Percentiles rank a stretch among this genome's conserved stretches.
phyloP scores from a whole-genome alignment of 2,113 vertebrate genomes.

The Mustela nigripes region DNA sequence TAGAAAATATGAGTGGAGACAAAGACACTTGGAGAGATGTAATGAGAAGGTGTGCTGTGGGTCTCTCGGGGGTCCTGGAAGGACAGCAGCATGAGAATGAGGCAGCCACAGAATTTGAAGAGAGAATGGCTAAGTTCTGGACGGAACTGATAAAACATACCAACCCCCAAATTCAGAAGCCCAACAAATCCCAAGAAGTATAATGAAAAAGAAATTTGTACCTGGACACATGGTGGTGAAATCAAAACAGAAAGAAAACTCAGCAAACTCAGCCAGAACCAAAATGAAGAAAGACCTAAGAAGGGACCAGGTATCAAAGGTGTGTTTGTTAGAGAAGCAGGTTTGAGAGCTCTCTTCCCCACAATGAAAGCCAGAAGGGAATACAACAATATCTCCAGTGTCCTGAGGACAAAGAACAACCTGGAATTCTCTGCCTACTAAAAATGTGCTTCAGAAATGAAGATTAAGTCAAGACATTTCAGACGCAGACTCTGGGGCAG shows the following conservation, averaged over 20 bases:
- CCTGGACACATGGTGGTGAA: not conserved
- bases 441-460: not conserved
- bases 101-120: not conserved
- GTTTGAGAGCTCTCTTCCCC: not conserved
- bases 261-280: not conserved
- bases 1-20: not conserved
- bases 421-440: not conserved
- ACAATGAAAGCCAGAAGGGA: not conserved
- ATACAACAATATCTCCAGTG: not conserved
- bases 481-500: not conserved
- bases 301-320: not conserved
- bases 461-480: not conserved
- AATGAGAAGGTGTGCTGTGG: not conserved
- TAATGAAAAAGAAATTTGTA: constrained; percentile 9
- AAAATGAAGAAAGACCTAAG: not conserved
- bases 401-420: not conserved
- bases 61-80: not conserved
- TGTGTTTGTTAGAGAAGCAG: not conserved
- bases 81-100: not conserved
- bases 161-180: not conserved
- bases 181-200: not conserved
- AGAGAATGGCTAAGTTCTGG: not conserved
- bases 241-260: not conserved
- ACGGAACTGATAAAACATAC: not conserved
- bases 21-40: not conserved